These are phyloP conservation scores for Alloplasta piceator DNA, from an alignment of 2,888 invertebrate species.

Conservation along the genomic window DNA sequence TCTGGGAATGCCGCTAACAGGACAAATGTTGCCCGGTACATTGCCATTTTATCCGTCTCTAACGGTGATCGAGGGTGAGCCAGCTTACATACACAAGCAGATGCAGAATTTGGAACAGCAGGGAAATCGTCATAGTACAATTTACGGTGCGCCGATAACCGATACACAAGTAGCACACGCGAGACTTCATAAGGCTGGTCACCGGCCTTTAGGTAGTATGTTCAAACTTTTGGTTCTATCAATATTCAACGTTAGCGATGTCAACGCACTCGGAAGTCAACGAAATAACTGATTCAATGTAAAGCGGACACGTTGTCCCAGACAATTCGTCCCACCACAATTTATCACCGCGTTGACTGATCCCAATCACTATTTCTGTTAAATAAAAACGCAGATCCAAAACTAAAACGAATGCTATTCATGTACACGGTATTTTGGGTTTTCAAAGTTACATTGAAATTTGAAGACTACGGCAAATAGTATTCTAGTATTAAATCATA, in stretches of 20 bases:
- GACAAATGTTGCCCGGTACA: conserved; percentile 88
- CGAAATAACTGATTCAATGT: too few relatives aligned
- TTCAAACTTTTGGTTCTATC: conserved; percentile 73
- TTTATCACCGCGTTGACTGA: neutral
- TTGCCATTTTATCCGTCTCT: conserved; percentile 89
- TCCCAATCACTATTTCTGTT: neutral
- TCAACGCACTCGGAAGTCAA: conserved; percentile 22
- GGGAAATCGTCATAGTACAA: conserved; percentile 72
- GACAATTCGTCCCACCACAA: conserved; percentile 17
- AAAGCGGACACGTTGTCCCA: conserved; percentile 21
- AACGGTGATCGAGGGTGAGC: conserved; percentile 85
- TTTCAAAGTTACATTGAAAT: neutral
- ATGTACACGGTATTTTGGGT: neutral
- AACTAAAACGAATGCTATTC: neutral
- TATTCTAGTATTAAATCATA: too few relatives aligned
- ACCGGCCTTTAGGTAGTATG: conserved; percentile 85
- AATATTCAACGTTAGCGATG: conserved; percentile 18
- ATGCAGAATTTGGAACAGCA: conserved; percentile 85
- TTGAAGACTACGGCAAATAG: too few relatives aligned
- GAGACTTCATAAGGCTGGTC: conserved; percentile 89
- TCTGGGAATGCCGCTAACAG: conserved; percentile 87
- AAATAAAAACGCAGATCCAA: too few relatives aligned
- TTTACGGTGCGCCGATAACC: conserved; percentile 85
- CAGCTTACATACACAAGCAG: conserved; percentile 84
- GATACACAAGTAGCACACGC: conserved; percentile 88